A percentile compares a stretch with the other conserved stretches of the same genome.
Conservation (phyloP, 2,888 invertebrate species). For the Nomada ferruginata region DNA sequence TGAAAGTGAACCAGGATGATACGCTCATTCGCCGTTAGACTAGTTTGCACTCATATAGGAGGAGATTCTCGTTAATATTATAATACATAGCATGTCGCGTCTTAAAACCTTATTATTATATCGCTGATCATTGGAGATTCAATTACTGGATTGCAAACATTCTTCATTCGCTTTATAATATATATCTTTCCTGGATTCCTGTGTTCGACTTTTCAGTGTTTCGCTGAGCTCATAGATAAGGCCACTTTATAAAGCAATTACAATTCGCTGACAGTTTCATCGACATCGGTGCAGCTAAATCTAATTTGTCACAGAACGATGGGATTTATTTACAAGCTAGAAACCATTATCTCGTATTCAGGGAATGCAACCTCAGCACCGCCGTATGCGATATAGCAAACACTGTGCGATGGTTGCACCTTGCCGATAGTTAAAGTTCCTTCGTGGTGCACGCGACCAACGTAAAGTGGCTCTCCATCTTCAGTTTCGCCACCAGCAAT, state of each 20-base stretch:
- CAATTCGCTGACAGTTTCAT: conserved; percentile 35
- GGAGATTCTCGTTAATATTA: conserved; percentile 44
- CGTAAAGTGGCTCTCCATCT: conserved; percentile 91
- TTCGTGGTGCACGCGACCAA: conserved; percentile 92
- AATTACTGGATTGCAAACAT: background rate
- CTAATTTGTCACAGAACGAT: too few relatives aligned
- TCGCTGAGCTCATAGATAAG: background rate
- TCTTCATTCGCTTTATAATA: background rate
- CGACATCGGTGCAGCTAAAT: conserved; percentile 9
- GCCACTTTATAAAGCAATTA: conserved; percentile 7
- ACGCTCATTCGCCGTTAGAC: conserved; percentile 46
- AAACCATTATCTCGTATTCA: conserved; percentile 91
- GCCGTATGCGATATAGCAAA: conserved; percentile 93
- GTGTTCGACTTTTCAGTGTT: background rate
- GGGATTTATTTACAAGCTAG: too few relatives aligned
- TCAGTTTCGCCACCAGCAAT: conserved; percentile 90
- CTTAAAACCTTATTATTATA: conserved; percentile 1
- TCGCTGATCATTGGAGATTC: conserved; percentile 4
- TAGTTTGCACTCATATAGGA: conserved; percentile 61
- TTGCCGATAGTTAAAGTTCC: conserved; percentile 92
- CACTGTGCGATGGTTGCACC: conserved; percentile 92
- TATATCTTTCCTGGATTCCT: background rate
- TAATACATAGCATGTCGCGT: background rate
- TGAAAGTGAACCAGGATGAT: conserved; percentile 38
- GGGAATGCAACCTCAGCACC: conserved; percentile 92